Evolutionary conservation across 2,113 vertebrate species (phyloP), one percentile per base, ranked within the genome.

Genomic region (Pampusana beccarii): DNA sequence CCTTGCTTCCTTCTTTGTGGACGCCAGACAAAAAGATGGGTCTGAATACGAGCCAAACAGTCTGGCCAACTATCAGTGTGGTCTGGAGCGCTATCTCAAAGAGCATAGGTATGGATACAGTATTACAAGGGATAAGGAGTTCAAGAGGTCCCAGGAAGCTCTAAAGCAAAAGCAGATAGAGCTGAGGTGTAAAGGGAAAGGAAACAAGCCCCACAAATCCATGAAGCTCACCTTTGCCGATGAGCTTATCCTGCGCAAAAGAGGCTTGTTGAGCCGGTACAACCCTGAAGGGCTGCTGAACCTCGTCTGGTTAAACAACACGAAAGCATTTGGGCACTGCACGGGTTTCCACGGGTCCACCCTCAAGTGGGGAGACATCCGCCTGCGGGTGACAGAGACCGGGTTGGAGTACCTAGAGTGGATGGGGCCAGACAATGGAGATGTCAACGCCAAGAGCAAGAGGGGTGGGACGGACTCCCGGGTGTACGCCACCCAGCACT

Each of bases 191-290:
- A 99, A 96, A 97, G 97, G 98, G n/a, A 99, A 99, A 84, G 98
- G 98, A 40, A 99, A 99, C 75, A 99, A 98, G 91, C 98, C 98
- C 2, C 98, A 99, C 94, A 99, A 99, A 73, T 98, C 98, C 72
- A 98, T 99, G 98, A 99, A 99, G 90, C 98, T 99, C 70, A 99
- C 98, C 65, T 98, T 98, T 88, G 98, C 98, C 2, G 98, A 99
- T 29, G 98, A 99, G 73, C 98, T 99, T 91, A 98, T 98, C 64
- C 95, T 98, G 42, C 98, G 98, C 33, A 99, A 99, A 74, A 97
- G 98, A 74, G 98, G 98, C 8, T 95, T 99, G 24, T 86, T 99
- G 28, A 98, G 98, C 92, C 97, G 98, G 7, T 98, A 98, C 42
- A 99, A 99, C 74, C 98, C 98, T 0, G 98, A 99, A 89, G 98